Percentiles rank a stretch among this genome's conserved stretches.
These are phyloP conservation scores for Manacus vitellinus DNA, from an alignment of 2,113 vertebrate species.

Conservation along the genomic window DNA sequence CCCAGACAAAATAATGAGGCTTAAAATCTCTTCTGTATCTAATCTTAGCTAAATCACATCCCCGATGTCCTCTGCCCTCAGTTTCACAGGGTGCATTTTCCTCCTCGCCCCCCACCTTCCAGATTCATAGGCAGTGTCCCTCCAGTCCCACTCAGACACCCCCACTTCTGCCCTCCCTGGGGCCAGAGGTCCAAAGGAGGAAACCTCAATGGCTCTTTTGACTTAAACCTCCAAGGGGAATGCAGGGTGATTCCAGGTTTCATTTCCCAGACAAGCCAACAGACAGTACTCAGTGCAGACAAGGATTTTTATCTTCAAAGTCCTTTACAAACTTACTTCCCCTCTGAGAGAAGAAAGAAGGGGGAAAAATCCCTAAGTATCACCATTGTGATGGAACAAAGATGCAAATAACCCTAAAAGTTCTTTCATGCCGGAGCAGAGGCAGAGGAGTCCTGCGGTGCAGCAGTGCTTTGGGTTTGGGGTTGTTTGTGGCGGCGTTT, in stretches of 20 bases:
- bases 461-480: not conserved
- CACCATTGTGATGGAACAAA: not conserved
- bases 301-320: constrained; percentile 17
- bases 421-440: not conserved
- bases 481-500: not conserved
- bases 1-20: constrained; percentile 2
- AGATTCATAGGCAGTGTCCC: rapidly evolving
- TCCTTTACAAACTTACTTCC: not conserved
- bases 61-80: not conserved
- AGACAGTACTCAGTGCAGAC: not conserved
- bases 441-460: not conserved
- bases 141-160: not conserved
- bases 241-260: not conserved
- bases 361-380: not conserved
- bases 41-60: not conserved
- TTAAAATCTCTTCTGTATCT: not conserved
- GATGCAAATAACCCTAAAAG: not conserved
- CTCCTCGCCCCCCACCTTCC: rapidly evolving
- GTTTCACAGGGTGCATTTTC: not conserved
- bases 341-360: not conserved
- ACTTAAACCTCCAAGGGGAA: not conserved
- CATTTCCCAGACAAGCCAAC: not conserved
- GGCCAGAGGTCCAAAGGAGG: not conserved
- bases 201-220: not conserved
- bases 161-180: not conserved